Percentiles rank a stretch among this genome's conserved stretches.
Conservation (phyloP, 2,113 vertebrate species). For the Nesoenas mayeri region DNA sequence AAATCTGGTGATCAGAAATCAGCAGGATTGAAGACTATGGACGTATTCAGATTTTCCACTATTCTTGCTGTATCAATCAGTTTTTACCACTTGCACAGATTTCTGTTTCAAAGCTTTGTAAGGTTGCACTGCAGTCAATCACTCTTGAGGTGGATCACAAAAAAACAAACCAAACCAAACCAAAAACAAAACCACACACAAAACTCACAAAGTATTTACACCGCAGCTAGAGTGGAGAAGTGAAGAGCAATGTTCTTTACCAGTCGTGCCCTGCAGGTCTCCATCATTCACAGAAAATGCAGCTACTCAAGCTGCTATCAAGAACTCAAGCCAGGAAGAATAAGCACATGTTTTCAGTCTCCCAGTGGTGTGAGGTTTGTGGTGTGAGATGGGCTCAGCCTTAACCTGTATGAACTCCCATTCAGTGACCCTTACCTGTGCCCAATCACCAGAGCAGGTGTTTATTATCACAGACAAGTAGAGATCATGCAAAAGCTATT, state of each 20-base stretch:
- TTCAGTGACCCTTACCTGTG: background rate
- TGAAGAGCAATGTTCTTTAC: background rate
- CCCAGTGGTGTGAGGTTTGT: fast-evolving
- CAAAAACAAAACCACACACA: too few species aligned
- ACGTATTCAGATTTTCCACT: background rate
- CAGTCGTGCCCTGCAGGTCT: background rate
- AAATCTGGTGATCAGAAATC: background rate
- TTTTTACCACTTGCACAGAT: background rate
- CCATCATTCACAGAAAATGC: background rate
- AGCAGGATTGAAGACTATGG: background rate
- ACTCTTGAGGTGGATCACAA: background rate
- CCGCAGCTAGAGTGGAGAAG: background rate
- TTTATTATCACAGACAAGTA: background rate
- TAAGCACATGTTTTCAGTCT: background rate
- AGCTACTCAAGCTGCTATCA: background rate
- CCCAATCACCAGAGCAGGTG: background rate
- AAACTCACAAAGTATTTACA: background rate
- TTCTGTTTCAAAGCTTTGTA: background rate
- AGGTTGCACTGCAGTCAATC: background rate
- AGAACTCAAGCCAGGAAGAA: background rate
- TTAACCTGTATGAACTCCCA: background rate
- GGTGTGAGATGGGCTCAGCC: background rate
- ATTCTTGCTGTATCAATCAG: background rate
- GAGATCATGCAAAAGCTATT: background rate
- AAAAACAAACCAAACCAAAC: background rate